A percentile compares a stretch with the other conserved stretches of the same genome.
phyloP scores from a whole-genome alignment of 2,113 vertebrate genomes.

The Spermophilus dauricus region DNA sequence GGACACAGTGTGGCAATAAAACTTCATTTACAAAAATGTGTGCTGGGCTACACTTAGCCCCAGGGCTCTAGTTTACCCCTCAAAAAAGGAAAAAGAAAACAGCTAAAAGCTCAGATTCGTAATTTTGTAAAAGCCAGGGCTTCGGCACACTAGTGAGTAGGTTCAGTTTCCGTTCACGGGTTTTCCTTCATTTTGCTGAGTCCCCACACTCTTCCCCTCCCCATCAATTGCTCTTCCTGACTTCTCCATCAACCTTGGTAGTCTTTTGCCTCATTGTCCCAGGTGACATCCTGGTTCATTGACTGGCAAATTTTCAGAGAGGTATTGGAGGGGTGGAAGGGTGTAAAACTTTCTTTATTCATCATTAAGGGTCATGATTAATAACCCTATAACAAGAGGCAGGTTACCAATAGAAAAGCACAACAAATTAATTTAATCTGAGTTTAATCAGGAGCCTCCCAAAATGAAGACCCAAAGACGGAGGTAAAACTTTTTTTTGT shows the following conservation, averaged over 20 bases:
- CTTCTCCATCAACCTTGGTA: not conserved
- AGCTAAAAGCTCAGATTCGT: not conserved
- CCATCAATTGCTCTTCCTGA: not conserved
- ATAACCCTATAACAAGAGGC: not conserved
- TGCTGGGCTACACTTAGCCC: not conserved
- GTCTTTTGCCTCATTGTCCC: not conserved
- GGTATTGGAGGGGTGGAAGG: not conserved
- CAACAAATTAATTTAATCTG: not conserved
- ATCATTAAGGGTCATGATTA: not conserved
- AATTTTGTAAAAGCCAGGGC: not conserved
- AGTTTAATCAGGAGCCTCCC: not conserved
- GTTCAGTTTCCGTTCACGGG: not conserved
- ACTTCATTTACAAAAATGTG: conserved; percentile 6
- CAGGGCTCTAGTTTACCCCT: not conserved
- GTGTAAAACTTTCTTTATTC: too few relatives aligned
- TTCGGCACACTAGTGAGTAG: fast-evolving
- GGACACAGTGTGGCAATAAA: not conserved
- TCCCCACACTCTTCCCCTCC: not conserved
- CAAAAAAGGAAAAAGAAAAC: not conserved
- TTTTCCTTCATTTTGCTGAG: not conserved
- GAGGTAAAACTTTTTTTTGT: not conserved
- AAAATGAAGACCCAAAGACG: not conserved
- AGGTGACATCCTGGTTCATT: not conserved
- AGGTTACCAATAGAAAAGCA: not conserved
- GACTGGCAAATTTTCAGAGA: not conserved